Evolutionary conservation across 2,113 vertebrate species (phyloP).

Genomic region (Vombatus ursinus): DNA sequence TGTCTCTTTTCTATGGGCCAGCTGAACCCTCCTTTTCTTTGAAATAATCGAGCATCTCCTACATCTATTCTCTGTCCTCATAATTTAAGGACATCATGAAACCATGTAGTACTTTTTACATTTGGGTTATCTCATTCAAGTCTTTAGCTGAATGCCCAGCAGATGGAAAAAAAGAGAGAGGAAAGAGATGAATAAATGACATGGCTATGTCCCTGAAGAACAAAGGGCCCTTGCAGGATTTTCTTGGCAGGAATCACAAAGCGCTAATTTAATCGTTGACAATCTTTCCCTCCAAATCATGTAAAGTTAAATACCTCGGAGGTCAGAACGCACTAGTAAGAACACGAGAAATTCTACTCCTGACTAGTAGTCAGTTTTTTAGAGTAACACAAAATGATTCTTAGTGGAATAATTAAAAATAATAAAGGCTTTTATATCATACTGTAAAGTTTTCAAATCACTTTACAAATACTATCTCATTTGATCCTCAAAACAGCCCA

Average conservation of each 20-base stretch:
- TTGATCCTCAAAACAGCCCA: not conserved
- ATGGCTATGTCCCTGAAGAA: not conserved
- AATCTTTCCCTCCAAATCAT: not conserved
- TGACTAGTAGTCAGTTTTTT: not conserved
- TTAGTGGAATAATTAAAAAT: not conserved
- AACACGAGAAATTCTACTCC: not conserved
- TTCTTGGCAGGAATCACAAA: not conserved
- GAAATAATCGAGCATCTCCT: not conserved
- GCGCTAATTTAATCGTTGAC: not conserved
- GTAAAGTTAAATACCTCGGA: not conserved
- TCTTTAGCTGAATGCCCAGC: not conserved
- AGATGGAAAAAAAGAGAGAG: not conserved
- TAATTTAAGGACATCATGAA: not conserved
- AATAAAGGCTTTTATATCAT: not conserved
- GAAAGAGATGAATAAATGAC: not conserved
- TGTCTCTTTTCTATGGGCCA: not conserved
- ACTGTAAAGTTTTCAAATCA: not conserved
- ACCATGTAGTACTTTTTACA: not conserved
- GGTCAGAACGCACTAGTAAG: conserved; percentile 13
- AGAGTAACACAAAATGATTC: not conserved
- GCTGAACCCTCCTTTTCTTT: not conserved
- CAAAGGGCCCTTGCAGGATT: not conserved
- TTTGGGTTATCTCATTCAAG: conserved; percentile 8
- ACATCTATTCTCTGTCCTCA: not conserved
- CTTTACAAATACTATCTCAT: not conserved